Percentiles rank a stretch among this genome's conserved stretches.
Evolutionary conservation across 2,113 vertebrate genomes (phyloP).

Genomic region (Danionella cerebrum): DNA sequence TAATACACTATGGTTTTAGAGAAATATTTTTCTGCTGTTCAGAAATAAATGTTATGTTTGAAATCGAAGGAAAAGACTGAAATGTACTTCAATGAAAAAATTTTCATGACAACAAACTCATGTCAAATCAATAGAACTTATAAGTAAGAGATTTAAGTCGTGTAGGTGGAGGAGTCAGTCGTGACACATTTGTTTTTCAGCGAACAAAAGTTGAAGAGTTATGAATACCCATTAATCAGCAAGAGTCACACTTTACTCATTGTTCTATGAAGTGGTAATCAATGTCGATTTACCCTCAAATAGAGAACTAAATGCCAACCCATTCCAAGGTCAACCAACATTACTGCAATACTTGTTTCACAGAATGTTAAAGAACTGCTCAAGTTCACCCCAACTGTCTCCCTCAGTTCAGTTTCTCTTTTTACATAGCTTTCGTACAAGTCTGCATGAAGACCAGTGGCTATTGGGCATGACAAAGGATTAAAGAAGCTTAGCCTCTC

Average conservation of each 20-base stretch:
- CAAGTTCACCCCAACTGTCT: background rate
- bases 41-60: too few relatives aligned
- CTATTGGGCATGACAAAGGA: constrained; percentile 24
- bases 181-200: background rate
- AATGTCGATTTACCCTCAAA: background rate
- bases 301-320: constrained; percentile 24
- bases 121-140: background rate
- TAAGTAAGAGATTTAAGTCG: background rate
- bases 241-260: background rate
- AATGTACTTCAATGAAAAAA: background rate
- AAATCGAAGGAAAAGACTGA: too few relatives aligned
- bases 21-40: too few relatives aligned
- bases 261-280: background rate
- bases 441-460: constrained; percentile 6
- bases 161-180: background rate
- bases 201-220: background rate
- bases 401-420: background rate
- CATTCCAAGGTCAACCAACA: constrained; percentile 1
- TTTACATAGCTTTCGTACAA: background rate
- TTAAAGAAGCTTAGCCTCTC: constrained; percentile 23
- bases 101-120: background rate
- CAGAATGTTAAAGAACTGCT: background rate
- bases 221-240: background rate
- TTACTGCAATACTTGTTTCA: constrained; percentile 2
- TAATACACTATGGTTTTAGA: too few relatives aligned